Evolutionary conservation across 2,888 invertebrate genomes (phyloP), one percentile per base, ranked within the genome.

Genomic region (Habrosyne pyritoides): DNA sequence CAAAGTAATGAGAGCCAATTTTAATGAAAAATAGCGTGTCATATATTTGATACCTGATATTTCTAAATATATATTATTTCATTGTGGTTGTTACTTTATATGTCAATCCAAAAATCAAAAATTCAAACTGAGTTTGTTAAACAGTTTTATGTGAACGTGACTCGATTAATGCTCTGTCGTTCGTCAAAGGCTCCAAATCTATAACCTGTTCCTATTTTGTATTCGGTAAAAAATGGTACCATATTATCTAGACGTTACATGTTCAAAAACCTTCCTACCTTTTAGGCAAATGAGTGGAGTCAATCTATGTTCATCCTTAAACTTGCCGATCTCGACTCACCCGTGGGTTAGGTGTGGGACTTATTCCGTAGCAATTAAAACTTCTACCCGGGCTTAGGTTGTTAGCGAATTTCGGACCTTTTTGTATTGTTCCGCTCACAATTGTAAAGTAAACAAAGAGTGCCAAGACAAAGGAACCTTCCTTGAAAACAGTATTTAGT

Each of bases 331-430:
- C 42, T 42, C 24, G 26, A 0, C 26, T 26, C 14, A 49, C 28
- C 21, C 28, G 50, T 56, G 42, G 21, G 22, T 51, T 52, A 55
- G 73, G 70, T 75, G 74, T 79, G 73, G 30, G 81, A 83, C 85
- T 84, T 84, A 84, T 83, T 82, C 73, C 71, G 66, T 80, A 84
- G 85, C 86, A 89, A 91, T 90, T 90, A 89, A 91, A 91, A 89
- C 87, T 90, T 89, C 71, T 59, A 71, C 75, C 67, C 72, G 67
- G 69, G 77, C 79, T 81, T 78, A 80, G 79, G 79, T 86, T 84
- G 85, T 86, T 85, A 82, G 79, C 73, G 74, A 81, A 83, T 83
- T 87, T 86, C 69, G 79, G 81, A 84, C 82, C 83, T 85, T 87
- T 88, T 85, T 86, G 81, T 85, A 81, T 87, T 86, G 83, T 86